Percentiles rank a stretch among this genome's conserved stretches.
These are phyloP conservation scores for Ectobius pallidus DNA, from an alignment of 2,888 invertebrate species.

Conservation along the genomic window DNA sequence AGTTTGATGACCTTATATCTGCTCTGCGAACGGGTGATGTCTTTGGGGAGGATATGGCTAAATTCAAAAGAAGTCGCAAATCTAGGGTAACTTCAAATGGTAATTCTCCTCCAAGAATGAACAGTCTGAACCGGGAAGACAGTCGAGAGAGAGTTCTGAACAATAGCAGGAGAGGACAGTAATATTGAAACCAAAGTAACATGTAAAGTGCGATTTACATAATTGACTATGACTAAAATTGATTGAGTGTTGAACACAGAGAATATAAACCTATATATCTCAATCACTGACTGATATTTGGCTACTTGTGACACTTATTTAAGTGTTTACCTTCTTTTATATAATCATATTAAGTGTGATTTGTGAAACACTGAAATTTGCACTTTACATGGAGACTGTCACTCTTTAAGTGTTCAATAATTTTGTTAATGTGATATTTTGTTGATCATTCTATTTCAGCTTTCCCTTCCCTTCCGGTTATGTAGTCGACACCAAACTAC, in stretches of 20 bases:
- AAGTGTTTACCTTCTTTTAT: neutral
- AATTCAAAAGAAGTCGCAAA: slow-evolving; percentile 81
- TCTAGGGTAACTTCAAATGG: slow-evolving; percentile 60
- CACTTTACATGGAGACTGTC: neutral
- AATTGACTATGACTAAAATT: neutral
- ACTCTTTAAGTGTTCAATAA: neutral
- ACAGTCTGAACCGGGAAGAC: slow-evolving; percentile 69
- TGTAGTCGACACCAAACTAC: too few relatives aligned
- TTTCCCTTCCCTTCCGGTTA: too few relatives aligned
- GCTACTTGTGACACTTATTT: neutral
- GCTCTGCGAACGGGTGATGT: slow-evolving; percentile 93
- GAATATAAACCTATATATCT: too few relatives aligned
- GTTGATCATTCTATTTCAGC: neutral
- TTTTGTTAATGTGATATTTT: slow-evolving; percentile 10
- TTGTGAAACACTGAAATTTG: neutral
- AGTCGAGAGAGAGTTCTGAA: slow-evolving; percentile 64
- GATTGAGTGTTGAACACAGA: too few relatives aligned
- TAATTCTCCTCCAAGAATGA: slow-evolving; percentile 66
- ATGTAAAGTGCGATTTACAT: neutral
- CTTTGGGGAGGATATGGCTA: slow-evolving; percentile 94
- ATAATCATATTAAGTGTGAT: neutral
- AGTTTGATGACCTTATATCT: slow-evolving; percentile 95
- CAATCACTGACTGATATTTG: neutral
- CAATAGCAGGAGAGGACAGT: slow-evolving; percentile 36
- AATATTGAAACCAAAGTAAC: neutral